A percentile compares a stretch with the other conserved stretches of the same genome.
Evolutionary conservation across 2,113 vertebrate genomes (phyloP).

Genomic region (Xenopus laevis): DNA sequence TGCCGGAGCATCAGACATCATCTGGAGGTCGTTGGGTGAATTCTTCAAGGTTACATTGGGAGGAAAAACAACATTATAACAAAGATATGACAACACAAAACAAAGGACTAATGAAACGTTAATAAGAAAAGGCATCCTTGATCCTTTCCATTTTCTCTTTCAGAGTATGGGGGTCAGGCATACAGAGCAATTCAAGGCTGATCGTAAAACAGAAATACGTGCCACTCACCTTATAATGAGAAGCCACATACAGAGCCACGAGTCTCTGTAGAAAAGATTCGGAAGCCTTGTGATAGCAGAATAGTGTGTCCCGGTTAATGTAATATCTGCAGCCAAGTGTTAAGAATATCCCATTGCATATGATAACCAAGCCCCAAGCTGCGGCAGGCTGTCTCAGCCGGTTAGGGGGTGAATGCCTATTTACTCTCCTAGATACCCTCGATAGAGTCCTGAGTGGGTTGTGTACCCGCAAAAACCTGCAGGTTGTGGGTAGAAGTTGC

Average conservation of each 20-base stretch:
- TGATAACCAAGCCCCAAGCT: not conserved
- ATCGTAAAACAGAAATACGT: not conserved
- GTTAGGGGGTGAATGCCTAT: no score
- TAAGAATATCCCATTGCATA: conserved; percentile 57
- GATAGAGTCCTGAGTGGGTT: no score
- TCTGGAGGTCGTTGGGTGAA: conserved; percentile 93
- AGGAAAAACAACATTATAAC: not conserved
- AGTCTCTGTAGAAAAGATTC: conserved; percentile 91
- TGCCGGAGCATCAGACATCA: conserved; percentile 94
- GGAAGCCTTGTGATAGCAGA: conserved; percentile 95
- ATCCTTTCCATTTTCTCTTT: no score
- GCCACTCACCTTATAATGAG: conserved; percentile 87
- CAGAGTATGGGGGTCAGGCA: no score
- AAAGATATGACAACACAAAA: not conserved
- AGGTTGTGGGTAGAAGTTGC: no score
- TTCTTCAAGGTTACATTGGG: conserved; percentile 67
- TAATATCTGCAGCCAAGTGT: conserved; percentile 76
- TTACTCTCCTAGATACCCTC: no score
- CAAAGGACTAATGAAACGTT: not conserved
- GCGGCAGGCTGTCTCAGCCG: no score
- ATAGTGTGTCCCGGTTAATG: conserved; percentile 93
- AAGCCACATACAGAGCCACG: conserved; percentile 96
- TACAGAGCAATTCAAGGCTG: no score
- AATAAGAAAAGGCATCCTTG: not conserved
- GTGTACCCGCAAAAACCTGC: no score